Evolutionary conservation across 1,140 invertebrate genomes (phyloP).

Genomic region (Scaptomyza hsui): DNA sequence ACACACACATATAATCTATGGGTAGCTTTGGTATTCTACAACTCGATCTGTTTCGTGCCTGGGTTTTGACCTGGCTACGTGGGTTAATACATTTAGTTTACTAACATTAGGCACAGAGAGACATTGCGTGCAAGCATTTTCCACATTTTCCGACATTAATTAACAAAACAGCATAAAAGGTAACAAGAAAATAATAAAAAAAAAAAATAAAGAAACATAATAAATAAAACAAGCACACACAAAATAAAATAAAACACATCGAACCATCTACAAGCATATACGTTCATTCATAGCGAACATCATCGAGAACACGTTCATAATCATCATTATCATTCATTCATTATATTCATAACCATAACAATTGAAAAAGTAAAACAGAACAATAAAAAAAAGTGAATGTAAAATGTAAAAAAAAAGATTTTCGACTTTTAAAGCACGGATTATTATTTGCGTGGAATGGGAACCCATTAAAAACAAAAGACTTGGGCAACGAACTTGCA

Average conservation of each 20-base stretch:
- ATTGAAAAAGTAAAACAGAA: constrained; percentile 81
- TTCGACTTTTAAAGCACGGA: not conserved
- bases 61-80: constrained; percentile 39
- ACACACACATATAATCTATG: constrained; percentile 47
- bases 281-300: constrained; percentile 51
- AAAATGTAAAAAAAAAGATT: constrained; percentile 60
- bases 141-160: constrained; percentile 55
- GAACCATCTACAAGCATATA: constrained; percentile 37
- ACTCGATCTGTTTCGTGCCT: constrained; percentile 58
- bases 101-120: constrained; percentile 57
- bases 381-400: constrained; percentile 80
- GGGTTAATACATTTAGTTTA: constrained; percentile 72
- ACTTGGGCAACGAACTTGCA: constrained; percentile 59
- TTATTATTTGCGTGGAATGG: not conserved
- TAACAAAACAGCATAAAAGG: constrained; percentile 53
- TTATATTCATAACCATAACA: constrained; percentile 80
- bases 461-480: constrained; percentile 46
- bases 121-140: constrained; percentile 43
- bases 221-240: constrained; percentile 17
- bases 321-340: constrained; percentile 76
- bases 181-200: constrained; percentile 37
- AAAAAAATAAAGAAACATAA: constrained; percentile 31
- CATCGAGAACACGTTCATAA: constrained; percentile 63
- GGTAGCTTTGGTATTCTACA: constrained; percentile 74
- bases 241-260: constrained; percentile 24